Base-by-base conservation (phyloP, 2,797 vertebrate genomes). In the Hipposideros larvatus region DNA sequence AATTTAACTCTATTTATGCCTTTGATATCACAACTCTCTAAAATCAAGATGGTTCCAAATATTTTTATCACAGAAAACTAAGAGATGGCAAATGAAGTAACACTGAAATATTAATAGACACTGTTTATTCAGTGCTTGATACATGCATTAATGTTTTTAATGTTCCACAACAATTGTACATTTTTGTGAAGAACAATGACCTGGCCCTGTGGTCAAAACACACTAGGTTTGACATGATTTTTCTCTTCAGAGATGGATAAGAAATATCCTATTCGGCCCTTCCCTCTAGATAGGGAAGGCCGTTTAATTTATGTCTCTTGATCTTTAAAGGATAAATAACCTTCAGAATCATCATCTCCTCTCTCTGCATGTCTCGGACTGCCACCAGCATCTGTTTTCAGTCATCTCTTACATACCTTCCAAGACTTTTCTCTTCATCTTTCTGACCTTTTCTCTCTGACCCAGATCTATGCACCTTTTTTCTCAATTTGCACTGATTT, bases 341-440 rank as follows among this genome's bases (percentile, higher is more conserved):
- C 31, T 78, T 87, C 66, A 28, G 59, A 84, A 61, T 41, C 11
- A 18, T 73, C 61, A 26, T 83, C 43, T 79, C 63, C 22, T 59
- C 37, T 85, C 74, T 43, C 21, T 34, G 2, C 14, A 51, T 86
- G 55, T 90, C 14, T 14, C 31, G 5, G 31, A 37, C 78, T 82
- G 84, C 65, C 55, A 37, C 34, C 19, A 8, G 63, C 94, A 97
- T 97, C 96, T 98, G 96, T 89, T 96, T 96, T 66, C 34, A 90
- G 89, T 96, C 93, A 65, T 59, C 16, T 11, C 31, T 11, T 63
- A 65, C 96, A 96, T 94, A 78, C 61, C 68, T 98, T 91, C 41
- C 24, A 26, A 95, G 91, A 87, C 55, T 66, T 91, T 83, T 73
- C 77, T 91, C 82, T 96, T 96, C 70, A 82, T 96, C 91, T 92